Conservation (phyloP, 2,888 invertebrate species). For the Cheilosia soror region DNA sequence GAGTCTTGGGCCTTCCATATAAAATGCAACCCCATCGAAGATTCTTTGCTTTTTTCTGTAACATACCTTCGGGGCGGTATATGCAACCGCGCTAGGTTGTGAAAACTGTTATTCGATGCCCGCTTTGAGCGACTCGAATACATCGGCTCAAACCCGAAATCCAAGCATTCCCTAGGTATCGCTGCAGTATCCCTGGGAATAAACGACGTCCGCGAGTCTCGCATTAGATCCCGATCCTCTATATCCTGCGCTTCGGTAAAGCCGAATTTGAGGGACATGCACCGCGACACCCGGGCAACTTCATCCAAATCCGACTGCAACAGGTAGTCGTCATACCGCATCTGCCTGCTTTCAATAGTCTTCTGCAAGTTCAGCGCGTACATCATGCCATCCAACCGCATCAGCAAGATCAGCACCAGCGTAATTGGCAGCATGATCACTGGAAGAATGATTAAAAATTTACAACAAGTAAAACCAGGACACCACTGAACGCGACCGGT, state of each 20-base stretch:
- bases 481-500: slow-evolving; percentile 84
- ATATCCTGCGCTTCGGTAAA: slow-evolving; percentile 82
- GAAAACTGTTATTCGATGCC: slow-evolving; percentile 39
- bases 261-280: slow-evolving; percentile 80
- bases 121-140: slow-evolving; percentile 39
- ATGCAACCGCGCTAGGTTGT: slow-evolving; percentile 13
- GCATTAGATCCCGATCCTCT: slow-evolving; percentile 86
- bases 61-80: slow-evolving; percentile 8
- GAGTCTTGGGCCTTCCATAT: slow-evolving; percentile 82
- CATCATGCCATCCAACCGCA: slow-evolving; percentile 82
- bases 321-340: slow-evolving; percentile 41
- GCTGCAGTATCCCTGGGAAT: slow-evolving; percentile 85
- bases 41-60: slow-evolving; percentile 1
- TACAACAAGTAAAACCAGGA: slow-evolving; percentile 83
- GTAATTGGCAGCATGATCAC: slow-evolving; percentile 82
- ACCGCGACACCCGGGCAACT: slow-evolving; percentile 78
- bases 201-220: slow-evolving; percentile 87
- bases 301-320: slow-evolving; percentile 73
- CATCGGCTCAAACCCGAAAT: slow-evolving; percentile 48
- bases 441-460: slow-evolving; percentile 82
- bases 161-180: slow-evolving; percentile 83
- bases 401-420: slow-evolving; percentile 80
- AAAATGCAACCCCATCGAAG: slow-evolving; percentile 76
- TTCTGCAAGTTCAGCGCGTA: slow-evolving; percentile 79
- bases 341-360: slow-evolving; percentile 52